Percentiles rank a stretch among this genome's conserved stretches.
phyloP scores from a whole-genome alignment of 2,888 invertebrate species.

The Nomada ferruginata region DNA sequence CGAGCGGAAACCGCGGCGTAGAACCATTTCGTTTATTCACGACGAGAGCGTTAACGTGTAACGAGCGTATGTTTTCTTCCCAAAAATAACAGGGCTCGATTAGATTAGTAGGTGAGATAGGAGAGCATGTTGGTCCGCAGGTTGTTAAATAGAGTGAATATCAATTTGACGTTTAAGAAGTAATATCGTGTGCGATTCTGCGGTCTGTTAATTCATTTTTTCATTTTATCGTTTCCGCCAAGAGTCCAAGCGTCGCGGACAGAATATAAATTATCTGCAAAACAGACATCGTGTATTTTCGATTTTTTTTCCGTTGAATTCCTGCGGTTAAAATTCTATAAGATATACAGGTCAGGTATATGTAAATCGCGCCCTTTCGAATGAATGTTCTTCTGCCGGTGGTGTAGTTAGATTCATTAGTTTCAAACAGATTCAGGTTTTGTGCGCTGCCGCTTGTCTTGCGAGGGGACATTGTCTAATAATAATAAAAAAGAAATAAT shows the following conservation, averaged over 20 bases:
- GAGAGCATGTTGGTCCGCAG: slow-evolving; percentile 26
- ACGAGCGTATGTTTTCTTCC: background rate
- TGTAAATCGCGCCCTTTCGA: background rate
- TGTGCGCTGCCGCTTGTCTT: slow-evolving; percentile 10
- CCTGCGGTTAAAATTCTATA: too few relatives aligned
- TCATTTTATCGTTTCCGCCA: slow-evolving; percentile 23
- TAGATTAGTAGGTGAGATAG: slow-evolving; percentile 34
- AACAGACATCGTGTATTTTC: background rate
- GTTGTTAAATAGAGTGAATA: slow-evolving; percentile 27
- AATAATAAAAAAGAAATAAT: too few relatives aligned
- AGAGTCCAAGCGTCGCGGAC: slow-evolving; percentile 35
- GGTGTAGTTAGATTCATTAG: slow-evolving; percentile 24
- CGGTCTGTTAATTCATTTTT: slow-evolving; percentile 13
- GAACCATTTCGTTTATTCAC: background rate
- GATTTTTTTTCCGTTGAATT: background rate
- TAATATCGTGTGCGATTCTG: slow-evolving; percentile 12
- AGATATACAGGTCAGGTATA: too few relatives aligned
- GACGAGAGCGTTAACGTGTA: background rate
- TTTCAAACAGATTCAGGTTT: slow-evolving; percentile 12
- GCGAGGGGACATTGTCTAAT: slow-evolving; percentile 22
- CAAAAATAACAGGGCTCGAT: slow-evolving; percentile 4
- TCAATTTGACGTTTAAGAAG: background rate
- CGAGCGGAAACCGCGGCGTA: background rate
- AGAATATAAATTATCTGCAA: background rate
- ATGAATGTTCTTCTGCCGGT: too few relatives aligned